Conservation (phyloP, 1,140 invertebrate species). For the Delia radicum region DNA sequence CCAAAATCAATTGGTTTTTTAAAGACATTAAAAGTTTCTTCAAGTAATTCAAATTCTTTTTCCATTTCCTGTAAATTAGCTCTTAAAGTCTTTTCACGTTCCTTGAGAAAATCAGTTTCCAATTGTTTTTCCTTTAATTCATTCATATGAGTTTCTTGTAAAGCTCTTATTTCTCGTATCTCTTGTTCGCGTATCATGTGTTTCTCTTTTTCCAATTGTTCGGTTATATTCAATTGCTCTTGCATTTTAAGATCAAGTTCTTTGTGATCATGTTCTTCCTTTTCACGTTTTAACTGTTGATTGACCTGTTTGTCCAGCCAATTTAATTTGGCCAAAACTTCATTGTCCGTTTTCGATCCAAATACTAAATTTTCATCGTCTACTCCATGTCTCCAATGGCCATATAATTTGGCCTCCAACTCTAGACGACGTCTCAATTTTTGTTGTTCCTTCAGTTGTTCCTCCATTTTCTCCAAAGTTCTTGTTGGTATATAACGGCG, state of each 20-base stretch:
- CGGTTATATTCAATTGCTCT: constrained; percentile 44
- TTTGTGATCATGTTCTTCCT: constrained; percentile 49
- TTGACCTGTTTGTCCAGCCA: constrained; percentile 59
- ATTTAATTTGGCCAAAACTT: constrained; percentile 58
- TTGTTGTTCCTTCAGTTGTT: constrained; percentile 52
- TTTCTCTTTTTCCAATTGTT: constrained; percentile 42
- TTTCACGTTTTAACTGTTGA: constrained; percentile 55
- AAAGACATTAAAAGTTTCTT: constrained; percentile 40
- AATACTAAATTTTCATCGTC: constrained; percentile 52
- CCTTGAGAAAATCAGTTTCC: constrained; percentile 39
- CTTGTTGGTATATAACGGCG: constrained; percentile 38
- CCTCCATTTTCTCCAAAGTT: constrained; percentile 53
- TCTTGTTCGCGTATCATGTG: constrained; percentile 47
- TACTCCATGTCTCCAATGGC: constrained; percentile 56
- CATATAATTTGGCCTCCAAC: constrained; percentile 58
- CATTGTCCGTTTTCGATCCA: constrained; percentile 46
- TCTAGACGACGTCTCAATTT: constrained; percentile 57
- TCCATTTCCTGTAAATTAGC: constrained; percentile 37
- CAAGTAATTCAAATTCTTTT: constrained; percentile 42
- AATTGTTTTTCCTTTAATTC: constrained; percentile 45
- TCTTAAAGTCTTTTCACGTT: constrained; percentile 42
- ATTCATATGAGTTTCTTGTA: constrained; percentile 47
- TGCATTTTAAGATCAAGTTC: constrained; percentile 53
- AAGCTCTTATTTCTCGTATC: constrained; percentile 39
- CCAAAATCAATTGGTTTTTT: constrained; percentile 29